These are phyloP conservation scores for Myotis lucifugus DNA, from an alignment of 2,113 vertebrate genomes.

Conservation along the genomic window DNA sequence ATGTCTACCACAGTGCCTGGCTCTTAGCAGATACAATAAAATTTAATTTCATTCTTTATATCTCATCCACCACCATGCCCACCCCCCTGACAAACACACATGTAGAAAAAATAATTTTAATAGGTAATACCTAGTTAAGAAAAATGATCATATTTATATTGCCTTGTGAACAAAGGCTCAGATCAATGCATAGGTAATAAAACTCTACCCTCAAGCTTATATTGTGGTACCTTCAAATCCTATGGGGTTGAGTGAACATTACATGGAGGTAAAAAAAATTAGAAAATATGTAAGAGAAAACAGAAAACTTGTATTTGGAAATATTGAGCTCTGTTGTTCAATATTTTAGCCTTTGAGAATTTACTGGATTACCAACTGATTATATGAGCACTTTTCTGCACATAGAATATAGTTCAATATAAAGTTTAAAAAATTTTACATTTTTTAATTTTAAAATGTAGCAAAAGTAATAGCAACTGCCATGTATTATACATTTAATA, in stretches of 20 bases:
- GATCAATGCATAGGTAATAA: background rate
- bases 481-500: slow-evolving; percentile 8
- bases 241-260: background rate
- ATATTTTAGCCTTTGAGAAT: background rate
- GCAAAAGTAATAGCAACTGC: background rate
- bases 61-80: background rate
- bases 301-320: background rate
- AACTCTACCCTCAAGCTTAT: background rate
- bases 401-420: background rate
- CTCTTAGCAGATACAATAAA: background rate
- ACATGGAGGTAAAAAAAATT: background rate
- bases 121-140: slow-evolving; percentile 19
- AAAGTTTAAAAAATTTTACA: background rate
- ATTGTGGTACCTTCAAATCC: background rate
- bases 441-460: slow-evolving; percentile 17
- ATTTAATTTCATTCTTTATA: background rate
- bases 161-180: slow-evolving; percentile 25
- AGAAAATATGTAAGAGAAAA: background rate
- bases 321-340: background rate
- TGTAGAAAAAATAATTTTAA: background rate
- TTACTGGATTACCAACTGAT: background rate
- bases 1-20: background rate
- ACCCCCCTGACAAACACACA: background rate
- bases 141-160: slow-evolving; percentile 28
- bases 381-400: background rate